Evolutionary conservation across 2,888 invertebrate genomes (phyloP), one percentile per base, ranked within the genome.

Genomic region (Cantharis rufa): DNA sequence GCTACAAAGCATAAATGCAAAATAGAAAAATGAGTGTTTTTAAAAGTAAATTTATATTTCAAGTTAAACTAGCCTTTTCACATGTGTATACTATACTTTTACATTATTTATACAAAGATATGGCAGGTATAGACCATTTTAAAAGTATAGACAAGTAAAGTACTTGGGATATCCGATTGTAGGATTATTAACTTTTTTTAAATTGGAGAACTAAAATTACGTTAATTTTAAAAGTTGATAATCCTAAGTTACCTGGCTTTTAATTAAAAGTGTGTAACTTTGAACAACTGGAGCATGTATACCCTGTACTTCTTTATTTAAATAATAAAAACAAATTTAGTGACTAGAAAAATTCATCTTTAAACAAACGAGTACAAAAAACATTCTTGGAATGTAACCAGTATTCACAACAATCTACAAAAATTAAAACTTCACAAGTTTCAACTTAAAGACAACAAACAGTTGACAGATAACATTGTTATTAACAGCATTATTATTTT

Each of bases 21-120:
- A 61, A 62, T 32, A 16, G 21, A 16, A 21, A 69, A 69, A 10
- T 64, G 62, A 32, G 62, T 27, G 64, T 70, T 62, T 69, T 69
- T 63, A 68, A 69, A 32, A n/a, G 48, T 48, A 48, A 48, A 28
- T 68, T 21, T 72, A 64, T 32, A 68, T 73, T 70, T 66, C 48
- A 71, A 71, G 48, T 66, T 66, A 63, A 71, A 72, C 62, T 72
- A 63, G 62, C 70, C 64, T 73, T 71, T 71, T 72, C 63, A 32
- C 62, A 72, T 76, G 69, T 69, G 71, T 66, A 72, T 72, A 70
- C 71, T 70, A 76, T 70, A 73, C 48, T 69, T 73, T 70, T 73
- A 72, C 70, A 74, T 69, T 68, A 73, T 73, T 73, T 74, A 72
- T 76, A 73, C 76, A 76, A 64, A 76, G 72, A 76, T 76, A 72